A percentile compares a stretch with the other conserved stretches of the same genome.
These are phyloP conservation scores for Apomyelois bistriatella DNA, from an alignment of 2,888 invertebrate genomes.

Conservation along the genomic window DNA sequence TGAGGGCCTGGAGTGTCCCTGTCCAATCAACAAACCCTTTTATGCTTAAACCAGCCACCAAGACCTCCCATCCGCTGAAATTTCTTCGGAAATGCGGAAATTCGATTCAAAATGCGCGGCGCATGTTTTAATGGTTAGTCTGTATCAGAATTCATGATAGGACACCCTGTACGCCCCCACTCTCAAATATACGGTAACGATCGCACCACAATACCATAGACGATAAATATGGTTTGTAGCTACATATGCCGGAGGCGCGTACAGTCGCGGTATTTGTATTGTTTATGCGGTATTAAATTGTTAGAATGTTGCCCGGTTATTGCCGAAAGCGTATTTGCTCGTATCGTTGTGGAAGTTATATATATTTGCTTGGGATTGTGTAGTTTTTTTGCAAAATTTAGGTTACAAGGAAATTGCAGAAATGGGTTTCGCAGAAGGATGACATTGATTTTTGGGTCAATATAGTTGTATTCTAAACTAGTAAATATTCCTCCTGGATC, in stretches of 20 bases:
- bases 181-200: constrained; percentile 75
- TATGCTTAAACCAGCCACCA: constrained; percentile 25
- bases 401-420: not conserved
- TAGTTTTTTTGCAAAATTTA: constrained; percentile 9
- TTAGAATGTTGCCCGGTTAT: constrained; percentile 76
- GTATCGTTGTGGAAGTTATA: constrained; percentile 65
- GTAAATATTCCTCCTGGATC: no score
- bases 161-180: constrained; percentile 63
- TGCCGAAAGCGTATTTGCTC: constrained; percentile 76
- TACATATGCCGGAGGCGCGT: constrained; percentile 62
- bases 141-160: constrained; percentile 77
- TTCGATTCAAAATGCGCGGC: constrained; percentile 43
- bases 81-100: not conserved
- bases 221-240: constrained; percentile 73
- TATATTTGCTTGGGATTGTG: constrained; percentile 22
- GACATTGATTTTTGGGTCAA: no score
- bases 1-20: constrained; percentile 50
- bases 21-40: constrained; percentile 75
- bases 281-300: constrained; percentile 78
- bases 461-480: no score
- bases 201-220: constrained; percentile 75
- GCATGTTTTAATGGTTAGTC: constrained; percentile 57
- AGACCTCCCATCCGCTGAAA: constrained; percentile 18
- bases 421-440: not conserved
- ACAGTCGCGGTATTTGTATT: constrained; percentile 68